Conservation (phyloP, 2,113 vertebrate genomes). For the Cephalophus harveyi region DNA sequence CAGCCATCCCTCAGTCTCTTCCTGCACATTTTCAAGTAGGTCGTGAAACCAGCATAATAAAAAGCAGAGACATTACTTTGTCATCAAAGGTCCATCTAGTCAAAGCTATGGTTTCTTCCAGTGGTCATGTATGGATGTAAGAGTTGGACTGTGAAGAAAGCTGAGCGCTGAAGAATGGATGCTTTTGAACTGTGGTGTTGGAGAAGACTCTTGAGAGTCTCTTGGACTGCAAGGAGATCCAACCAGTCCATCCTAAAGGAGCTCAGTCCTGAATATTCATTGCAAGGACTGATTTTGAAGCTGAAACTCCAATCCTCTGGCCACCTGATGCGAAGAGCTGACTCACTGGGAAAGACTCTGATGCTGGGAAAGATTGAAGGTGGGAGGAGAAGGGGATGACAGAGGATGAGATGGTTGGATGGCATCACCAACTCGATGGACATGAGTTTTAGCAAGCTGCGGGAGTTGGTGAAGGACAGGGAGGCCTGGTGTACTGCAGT, state of each 20-base stretch:
- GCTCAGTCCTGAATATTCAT: background rate
- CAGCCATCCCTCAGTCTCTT: background rate
- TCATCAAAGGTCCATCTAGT: background rate
- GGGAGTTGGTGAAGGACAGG: background rate
- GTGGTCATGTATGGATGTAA: background rate
- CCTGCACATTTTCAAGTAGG: background rate
- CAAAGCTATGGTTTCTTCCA: background rate
- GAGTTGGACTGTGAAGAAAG: background rate
- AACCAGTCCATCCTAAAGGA: background rate
- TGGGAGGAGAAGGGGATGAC: rapidly evolving
- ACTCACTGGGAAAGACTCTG: background rate
- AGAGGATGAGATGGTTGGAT: background rate
- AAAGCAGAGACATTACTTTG: background rate
- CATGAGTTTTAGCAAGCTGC: background rate
- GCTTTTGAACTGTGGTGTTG: background rate
- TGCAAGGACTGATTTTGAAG: background rate
- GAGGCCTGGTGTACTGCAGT: background rate
- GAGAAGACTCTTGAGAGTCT: background rate
- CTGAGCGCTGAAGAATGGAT: rapidly evolving
- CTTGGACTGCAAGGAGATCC: background rate
- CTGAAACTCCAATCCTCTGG: background rate
- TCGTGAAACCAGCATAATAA: background rate
- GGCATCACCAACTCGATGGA: rapidly evolving
- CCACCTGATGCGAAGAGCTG: rapidly evolving
- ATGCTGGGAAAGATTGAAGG: background rate